Evolutionary conservation across 2,797 vertebrate genomes (phyloP), one percentile per base, ranked within the genome.

Genomic region (Cygnus olor): DNA sequence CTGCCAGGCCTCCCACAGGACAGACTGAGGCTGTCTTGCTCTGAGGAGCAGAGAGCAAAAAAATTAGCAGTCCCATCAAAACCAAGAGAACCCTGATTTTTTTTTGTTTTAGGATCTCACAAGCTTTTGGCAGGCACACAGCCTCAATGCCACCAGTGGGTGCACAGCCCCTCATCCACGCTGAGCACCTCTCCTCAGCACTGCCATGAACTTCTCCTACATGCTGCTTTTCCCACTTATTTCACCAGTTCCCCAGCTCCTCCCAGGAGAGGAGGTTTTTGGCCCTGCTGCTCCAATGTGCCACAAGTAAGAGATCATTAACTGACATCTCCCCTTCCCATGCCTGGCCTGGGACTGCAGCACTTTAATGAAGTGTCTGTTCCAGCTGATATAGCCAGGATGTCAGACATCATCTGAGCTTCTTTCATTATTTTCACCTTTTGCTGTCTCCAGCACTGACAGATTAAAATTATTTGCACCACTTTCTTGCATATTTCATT

Each of bases 51-150:
- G 1, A 2, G 18, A 65, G 80, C 49, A 6, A 11, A 51, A 38
- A 40, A 14, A 0, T 8, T 3, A 45, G 54, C 73, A 45, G 72
- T 51, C 30, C 1, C 87, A 7, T 3, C 44, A 3, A 2, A 30
- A 34, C 4, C 20, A 6, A 47, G 22, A 57, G 38, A 4, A 4
- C 10, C 0, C 1, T 0, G 0, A 2, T 20, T 56, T 42, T 12
- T 2, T 49, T 1, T 12, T 49, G 28, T 4, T 0, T 13, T 3
- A 11, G 71, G 10, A 24, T 24, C 15, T 8, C n/a, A 2, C 0
- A 1, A 51, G 32, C 5, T 25, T 3, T 8, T 4, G 10, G 24
- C 1, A 16, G 0, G 0, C 8, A 14, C 76, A 49, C 18, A 24
- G 53, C 53, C 5, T 38, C 44, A 5, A 28, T 16, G 51, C 51